A percentile compares a stretch with the other conserved stretches of the same genome.
phyloP scores from a whole-genome alignment of 1,140 invertebrate species.

The Musca vetustissima region DNA sequence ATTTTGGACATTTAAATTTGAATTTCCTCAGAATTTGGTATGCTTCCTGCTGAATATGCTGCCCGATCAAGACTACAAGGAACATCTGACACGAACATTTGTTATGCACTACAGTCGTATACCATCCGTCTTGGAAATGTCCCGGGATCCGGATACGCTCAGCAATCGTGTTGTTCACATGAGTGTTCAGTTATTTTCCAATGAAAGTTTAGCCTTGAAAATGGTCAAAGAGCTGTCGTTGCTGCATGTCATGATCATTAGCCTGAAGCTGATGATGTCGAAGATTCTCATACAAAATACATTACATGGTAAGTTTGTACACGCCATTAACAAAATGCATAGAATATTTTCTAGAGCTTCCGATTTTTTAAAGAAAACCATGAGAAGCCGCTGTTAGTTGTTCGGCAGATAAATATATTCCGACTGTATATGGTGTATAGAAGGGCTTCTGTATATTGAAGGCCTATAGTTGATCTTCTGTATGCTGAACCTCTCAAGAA shows the following conservation, averaged over 20 bases:
- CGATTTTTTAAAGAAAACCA: no score
- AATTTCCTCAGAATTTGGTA: slow-evolving; percentile 96
- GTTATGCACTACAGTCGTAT: slow-evolving; percentile 95
- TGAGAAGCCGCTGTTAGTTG: no score
- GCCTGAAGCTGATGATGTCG: slow-evolving; percentile 91
- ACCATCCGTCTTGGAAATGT: slow-evolving; percentile 84
- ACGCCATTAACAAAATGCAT: no score
- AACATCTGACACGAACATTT: slow-evolving; percentile 90
- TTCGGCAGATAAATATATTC: no score
- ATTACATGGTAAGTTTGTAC: slow-evolving; percentile 78
- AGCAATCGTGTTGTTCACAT: slow-evolving; percentile 96
- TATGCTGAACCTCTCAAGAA: no score
- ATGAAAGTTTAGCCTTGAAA: slow-evolving; percentile 83
- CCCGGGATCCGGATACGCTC: slow-evolving; percentile 83
- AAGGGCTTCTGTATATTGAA: no score
- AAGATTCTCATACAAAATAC: slow-evolving; percentile 86
- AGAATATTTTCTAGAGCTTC: no score
- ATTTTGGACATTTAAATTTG: slow-evolving; percentile 97
- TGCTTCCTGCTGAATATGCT: slow-evolving; percentile 95
- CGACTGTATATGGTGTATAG: no score
- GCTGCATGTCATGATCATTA: slow-evolving; percentile 92
- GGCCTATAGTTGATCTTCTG: no score
- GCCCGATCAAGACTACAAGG: slow-evolving; percentile 93
- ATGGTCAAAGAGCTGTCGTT: slow-evolving; percentile 90
- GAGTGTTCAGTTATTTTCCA: slow-evolving; percentile 93